phyloP scores from a whole-genome alignment of 2,797 vertebrate species.

The Columba guinea region DNA sequence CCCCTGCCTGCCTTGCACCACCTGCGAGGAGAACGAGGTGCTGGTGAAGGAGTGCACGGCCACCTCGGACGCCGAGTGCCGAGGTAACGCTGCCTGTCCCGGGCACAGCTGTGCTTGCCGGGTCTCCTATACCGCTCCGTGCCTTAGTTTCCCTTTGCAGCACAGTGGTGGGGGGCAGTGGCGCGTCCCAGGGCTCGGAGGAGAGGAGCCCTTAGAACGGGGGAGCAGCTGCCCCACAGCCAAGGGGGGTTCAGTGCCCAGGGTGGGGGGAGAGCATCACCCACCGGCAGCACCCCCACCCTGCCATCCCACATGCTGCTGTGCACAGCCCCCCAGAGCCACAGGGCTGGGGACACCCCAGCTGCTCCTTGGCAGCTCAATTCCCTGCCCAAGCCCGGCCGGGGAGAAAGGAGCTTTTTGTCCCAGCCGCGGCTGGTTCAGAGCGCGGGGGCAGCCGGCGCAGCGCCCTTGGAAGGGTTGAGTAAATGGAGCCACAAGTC shows the following conservation, averaged over 20 bases:
- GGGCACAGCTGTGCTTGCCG: rapidly evolving
- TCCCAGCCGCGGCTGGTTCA: rapidly evolving
- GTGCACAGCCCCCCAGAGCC: rapidly evolving
- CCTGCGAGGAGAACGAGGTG: constrained; percentile 88
- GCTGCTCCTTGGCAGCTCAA: rapidly evolving
- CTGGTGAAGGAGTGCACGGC: constrained; percentile 79
- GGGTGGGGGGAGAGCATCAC: not conserved
- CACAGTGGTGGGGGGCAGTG: not conserved
- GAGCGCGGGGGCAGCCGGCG: not conserved
- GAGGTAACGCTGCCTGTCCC: constrained; percentile 71
- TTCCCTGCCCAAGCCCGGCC: not conserved
- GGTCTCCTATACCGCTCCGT: rapidly evolving
- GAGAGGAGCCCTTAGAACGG: not conserved
- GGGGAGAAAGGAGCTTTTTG: not conserved
- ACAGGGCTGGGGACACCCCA: rapidly evolving
- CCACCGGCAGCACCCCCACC: rapidly evolving
- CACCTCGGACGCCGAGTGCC: constrained; percentile 82
- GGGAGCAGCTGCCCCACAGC: not conserved
- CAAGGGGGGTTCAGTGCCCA: not conserved
- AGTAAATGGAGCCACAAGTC: constrained; percentile 45
- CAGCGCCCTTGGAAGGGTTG: not conserved
- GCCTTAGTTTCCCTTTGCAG: not conserved
- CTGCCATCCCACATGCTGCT: rapidly evolving
- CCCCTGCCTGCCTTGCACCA: constrained; percentile 94
- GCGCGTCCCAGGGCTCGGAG: rapidly evolving